phyloP scores from a whole-genome alignment of 1,140 invertebrate genomes.

The Drosophila neocordata region DNA sequence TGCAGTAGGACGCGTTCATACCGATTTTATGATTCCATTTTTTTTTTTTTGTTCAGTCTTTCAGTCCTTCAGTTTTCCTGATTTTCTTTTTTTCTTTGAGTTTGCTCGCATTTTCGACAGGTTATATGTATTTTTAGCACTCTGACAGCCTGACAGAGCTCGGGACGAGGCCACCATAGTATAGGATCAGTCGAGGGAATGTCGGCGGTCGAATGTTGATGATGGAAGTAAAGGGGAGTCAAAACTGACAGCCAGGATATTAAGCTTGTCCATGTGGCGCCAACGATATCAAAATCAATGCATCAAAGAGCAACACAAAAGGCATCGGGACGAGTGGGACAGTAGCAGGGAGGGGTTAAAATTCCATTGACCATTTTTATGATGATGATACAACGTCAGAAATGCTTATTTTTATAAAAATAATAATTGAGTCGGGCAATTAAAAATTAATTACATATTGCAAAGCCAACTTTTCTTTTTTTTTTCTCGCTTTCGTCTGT shows the following conservation, averaged over 20 bases:
- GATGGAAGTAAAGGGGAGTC: neutral
- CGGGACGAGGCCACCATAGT: constrained; percentile 37
- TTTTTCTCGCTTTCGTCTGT: neutral
- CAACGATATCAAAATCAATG: constrained; percentile 52
- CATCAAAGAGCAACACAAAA: constrained; percentile 15
- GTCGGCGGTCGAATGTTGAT: neutral
- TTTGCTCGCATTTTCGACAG: constrained; percentile 51
- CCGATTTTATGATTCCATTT: constrained; percentile 33
- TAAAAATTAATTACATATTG: constrained; percentile 10
- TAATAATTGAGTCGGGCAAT: constrained; percentile 5
- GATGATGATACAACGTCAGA: neutral
- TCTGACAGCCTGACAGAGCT: constrained; percentile 66
- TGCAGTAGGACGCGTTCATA: constrained; percentile 62
- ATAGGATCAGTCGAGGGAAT: neutral
- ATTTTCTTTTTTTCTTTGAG: constrained; percentile 28
- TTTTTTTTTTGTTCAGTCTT: constrained; percentile 3
- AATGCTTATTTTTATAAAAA: neutral
- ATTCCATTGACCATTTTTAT: constrained; percentile 1
- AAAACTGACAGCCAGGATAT: constrained; percentile 69
- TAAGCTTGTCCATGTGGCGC: constrained; percentile 48
- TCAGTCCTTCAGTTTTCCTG: too few species aligned
- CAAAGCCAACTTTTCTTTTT: neutral
- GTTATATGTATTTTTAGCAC: constrained; percentile 53
- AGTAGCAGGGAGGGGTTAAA: neutral
- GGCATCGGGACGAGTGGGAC: neutral